phyloP scores from a whole-genome alignment of 2,797 vertebrate species.

The Apogon talboti region DNA sequence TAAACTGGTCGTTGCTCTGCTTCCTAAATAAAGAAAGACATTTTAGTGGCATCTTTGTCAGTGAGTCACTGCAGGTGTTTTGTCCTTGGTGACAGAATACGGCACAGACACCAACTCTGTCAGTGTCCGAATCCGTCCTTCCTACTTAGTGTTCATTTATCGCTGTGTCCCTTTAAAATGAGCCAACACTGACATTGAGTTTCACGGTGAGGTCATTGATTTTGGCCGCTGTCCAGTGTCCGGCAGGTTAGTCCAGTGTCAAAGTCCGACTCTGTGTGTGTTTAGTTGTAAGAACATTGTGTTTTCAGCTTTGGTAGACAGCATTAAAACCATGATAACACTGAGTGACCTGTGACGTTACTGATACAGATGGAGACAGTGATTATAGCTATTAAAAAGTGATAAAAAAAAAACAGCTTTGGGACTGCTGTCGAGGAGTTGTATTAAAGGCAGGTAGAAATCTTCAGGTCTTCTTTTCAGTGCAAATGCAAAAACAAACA shows the following conservation, averaged over 20 bases:
- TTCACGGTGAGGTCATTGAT: slow-evolving; percentile 28
- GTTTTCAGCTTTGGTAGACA: slow-evolving; percentile 33
- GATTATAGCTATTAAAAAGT: too few relatives aligned
- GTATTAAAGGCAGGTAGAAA: too few relatives aligned
- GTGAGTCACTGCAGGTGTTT: slow-evolving; percentile 16
- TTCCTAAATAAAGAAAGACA: not conserved
- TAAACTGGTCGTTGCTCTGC: not conserved
- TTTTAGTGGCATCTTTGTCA: not conserved
- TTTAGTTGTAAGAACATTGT: slow-evolving; percentile 19
- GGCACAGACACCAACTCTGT: not conserved
- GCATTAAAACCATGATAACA: slow-evolving; percentile 47
- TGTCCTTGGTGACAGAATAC: not conserved
- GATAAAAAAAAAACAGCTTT: too few relatives aligned
- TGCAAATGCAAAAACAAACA: too few relatives aligned
- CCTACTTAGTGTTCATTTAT: not conserved
- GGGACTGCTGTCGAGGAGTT: too few relatives aligned
- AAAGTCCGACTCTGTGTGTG: slow-evolving; percentile 47
- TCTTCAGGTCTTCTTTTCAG: too few relatives aligned
- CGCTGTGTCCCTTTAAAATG: not conserved
- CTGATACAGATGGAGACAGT: not conserved
- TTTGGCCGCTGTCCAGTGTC: slow-evolving; percentile 24
- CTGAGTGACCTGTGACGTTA: slow-evolving; percentile 26
- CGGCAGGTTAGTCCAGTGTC: slow-evolving; percentile 9
- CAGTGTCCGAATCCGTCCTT: not conserved
- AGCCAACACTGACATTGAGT: not conserved